Evolutionary conservation across 2,113 vertebrate genomes (phyloP).

Genomic region (Hoplias malabaricus): DNA sequence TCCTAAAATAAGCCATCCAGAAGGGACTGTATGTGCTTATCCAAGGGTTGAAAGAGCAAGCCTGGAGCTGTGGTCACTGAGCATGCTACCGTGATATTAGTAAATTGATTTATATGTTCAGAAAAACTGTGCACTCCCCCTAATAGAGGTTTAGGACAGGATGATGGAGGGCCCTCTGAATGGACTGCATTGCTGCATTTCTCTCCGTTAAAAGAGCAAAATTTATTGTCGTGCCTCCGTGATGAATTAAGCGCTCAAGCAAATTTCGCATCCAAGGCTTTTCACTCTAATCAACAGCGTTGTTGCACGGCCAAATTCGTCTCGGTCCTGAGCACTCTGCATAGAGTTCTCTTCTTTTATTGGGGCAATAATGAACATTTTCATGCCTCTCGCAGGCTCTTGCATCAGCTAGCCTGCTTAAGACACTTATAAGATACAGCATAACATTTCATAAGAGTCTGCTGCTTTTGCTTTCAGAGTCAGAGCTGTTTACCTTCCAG

Average conservation of each 20-base stretch:
- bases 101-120: constrained; percentile 74
- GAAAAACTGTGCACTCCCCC: constrained; percentile 54
- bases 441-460: constrained; percentile 21
- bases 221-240: constrained; percentile 61
- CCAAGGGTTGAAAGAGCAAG: constrained; percentile 4
- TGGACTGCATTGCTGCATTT: constrained; percentile 51
- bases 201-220: constrained; percentile 43
- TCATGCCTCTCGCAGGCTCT: constrained; percentile 38
- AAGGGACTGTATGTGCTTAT: constrained; percentile 15
- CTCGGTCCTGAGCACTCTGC: constrained; percentile 19
- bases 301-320: constrained; percentile 50
- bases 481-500: not conserved
- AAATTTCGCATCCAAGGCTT: constrained; percentile 50
- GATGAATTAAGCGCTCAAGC: constrained; percentile 61
- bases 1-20: constrained; percentile 52
- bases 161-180: constrained; percentile 59
- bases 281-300: constrained; percentile 58
- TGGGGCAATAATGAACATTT: constrained; percentile 35
- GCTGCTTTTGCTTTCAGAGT: not conserved
- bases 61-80: constrained; percentile 58
- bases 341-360: constrained; percentile 42
- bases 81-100: constrained; percentile 69
- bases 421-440: constrained; percentile 24
- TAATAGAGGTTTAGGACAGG: constrained; percentile 61
- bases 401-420: constrained; percentile 41